phyloP scores from a whole-genome alignment of 2,113 vertebrate genomes.

The Carlito syrichta region DNA sequence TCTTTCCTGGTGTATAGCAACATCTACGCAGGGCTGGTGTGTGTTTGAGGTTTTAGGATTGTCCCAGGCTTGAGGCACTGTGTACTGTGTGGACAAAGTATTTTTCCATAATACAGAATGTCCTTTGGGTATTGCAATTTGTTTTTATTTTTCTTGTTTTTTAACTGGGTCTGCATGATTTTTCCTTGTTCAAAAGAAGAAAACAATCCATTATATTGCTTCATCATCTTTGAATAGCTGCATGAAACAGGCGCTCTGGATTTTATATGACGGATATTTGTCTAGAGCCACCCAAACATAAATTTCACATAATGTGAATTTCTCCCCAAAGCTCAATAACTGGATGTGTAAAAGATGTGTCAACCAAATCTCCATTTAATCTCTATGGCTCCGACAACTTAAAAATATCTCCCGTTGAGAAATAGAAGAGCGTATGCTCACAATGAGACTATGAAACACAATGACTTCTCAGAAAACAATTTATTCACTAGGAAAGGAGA shows the following conservation, averaged over 20 bases:
- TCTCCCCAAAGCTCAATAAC: not conserved
- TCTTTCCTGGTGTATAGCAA: not conserved
- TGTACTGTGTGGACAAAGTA: not conserved
- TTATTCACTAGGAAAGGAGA: not conserved
- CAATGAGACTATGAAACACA: not conserved
- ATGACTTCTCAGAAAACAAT: not conserved
- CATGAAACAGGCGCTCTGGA: not conserved
- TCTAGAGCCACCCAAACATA: not conserved
- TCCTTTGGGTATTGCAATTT: not conserved
- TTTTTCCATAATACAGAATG: not conserved
- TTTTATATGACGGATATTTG: not conserved
- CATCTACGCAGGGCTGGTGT: accelerated
- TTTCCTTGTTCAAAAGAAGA: constrained; percentile 35
- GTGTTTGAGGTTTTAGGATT: not conserved
- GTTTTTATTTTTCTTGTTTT: constrained; percentile 8
- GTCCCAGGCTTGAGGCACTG: not conserved
- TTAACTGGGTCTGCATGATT: not conserved
- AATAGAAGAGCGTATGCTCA: not conserved
- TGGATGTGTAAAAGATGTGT: not conserved
- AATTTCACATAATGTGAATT: not conserved
- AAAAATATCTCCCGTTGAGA: not conserved
- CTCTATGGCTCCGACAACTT: not conserved
- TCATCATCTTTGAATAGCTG: constrained; percentile 24
- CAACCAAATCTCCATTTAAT: not conserved
- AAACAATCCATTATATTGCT: constrained; percentile 21